A percentile compares a stretch with the other conserved stretches of the same genome.
Evolutionary conservation across 2,797 vertebrate species (phyloP).

Genomic region (Channallabes apus): DNA sequence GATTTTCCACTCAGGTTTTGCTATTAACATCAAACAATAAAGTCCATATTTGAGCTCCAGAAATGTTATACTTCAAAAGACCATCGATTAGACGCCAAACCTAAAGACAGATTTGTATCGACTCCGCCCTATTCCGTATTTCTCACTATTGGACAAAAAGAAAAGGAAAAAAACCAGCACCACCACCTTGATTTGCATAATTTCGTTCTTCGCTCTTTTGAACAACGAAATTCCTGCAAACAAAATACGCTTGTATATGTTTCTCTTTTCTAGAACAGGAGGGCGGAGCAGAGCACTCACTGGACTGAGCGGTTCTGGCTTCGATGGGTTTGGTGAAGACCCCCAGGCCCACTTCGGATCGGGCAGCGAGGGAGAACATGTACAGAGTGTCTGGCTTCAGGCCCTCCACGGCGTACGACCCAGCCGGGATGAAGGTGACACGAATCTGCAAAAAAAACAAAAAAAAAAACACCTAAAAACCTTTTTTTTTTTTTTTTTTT

Average conservation of each 20-base stretch:
- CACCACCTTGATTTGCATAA: background rate
- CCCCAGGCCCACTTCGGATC: conserved; percentile 87
- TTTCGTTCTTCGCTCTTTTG: background rate
- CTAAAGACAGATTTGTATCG: background rate
- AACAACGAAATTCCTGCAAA: background rate
- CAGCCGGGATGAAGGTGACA: conserved; percentile 82
- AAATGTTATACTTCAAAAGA: too few species aligned
- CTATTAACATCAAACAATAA: too few species aligned
- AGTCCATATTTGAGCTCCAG: too few species aligned
- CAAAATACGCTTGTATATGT: background rate
- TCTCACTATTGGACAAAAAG: background rate
- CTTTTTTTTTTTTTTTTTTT: background rate
- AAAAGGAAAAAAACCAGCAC: background rate
- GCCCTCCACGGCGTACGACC: conserved; percentile 84
- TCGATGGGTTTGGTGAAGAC: conserved; percentile 84
- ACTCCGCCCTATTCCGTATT: background rate
- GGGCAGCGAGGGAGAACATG: conserved; percentile 87
- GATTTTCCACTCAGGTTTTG: too few species aligned
- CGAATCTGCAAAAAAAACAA: conserved; percentile 72
- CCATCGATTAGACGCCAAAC: too few species aligned
- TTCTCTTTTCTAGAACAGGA: conserved; percentile 8
- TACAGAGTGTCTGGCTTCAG: conserved; percentile 91
- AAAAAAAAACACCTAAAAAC: background rate
- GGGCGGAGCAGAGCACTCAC: conserved; percentile 77
- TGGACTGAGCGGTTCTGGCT: conserved; percentile 87